Conservation (phyloP, 2,888 invertebrate genomes). For the Sarcophaga caerulescens region DNA sequence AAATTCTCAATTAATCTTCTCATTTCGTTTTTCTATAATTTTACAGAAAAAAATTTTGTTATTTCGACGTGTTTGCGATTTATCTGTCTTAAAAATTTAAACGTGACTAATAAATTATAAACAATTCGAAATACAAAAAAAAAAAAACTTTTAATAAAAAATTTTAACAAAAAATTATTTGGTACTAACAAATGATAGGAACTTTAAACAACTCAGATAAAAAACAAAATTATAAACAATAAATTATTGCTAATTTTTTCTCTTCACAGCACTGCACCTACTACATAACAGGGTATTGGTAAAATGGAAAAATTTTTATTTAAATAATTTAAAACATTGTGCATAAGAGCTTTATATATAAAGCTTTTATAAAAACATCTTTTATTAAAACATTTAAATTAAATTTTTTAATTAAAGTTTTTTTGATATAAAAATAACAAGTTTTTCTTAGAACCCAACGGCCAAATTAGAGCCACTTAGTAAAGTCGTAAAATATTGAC, state of each 20-base stretch:
- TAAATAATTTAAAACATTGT: too few species aligned
- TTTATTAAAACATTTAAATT: too few species aligned
- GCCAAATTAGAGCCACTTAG: too few species aligned
- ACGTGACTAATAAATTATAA: constrained; percentile 44
- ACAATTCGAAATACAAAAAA: background rate
- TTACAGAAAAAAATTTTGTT: too few species aligned
- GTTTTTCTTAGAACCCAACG: too few species aligned
- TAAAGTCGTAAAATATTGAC: background rate
- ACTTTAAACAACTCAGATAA: background rate
- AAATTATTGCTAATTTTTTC: background rate
- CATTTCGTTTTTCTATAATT: too few species aligned
- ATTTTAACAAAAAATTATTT: background rate
- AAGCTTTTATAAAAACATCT: too few species aligned
- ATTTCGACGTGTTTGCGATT: background rate
- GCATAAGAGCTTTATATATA: too few species aligned
- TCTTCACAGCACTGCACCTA: too few species aligned
- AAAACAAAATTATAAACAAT: background rate
- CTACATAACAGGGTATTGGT: background rate
- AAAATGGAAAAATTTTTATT: background rate
- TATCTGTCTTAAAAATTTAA: constrained; percentile 20
- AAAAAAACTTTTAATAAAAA: constrained; percentile 23
- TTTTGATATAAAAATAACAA: too few species aligned
- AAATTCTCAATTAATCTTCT: too few species aligned
- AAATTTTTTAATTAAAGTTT: too few species aligned
- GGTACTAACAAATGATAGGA: background rate